phyloP scores from a whole-genome alignment of 2,888 invertebrate genomes.

The Spilarctia lutea region DNA sequence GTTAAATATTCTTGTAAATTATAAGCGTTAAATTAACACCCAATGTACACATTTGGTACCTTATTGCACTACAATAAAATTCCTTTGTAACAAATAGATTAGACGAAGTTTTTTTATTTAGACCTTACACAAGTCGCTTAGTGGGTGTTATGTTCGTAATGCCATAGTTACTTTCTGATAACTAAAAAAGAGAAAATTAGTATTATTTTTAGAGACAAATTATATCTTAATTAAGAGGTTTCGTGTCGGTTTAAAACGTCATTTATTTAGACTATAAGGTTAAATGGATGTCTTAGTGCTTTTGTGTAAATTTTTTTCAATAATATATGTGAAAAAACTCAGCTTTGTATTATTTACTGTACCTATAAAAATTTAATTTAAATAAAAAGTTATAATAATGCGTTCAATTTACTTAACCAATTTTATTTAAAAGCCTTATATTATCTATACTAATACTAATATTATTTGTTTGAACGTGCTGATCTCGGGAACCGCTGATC shows the following conservation, averaged over 20 bases:
- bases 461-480: too few relatives aligned
- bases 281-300: conserved; percentile 87
- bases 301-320: conserved; percentile 87
- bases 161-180: conserved; percentile 79
- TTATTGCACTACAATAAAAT: conserved; percentile 79
- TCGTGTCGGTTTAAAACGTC: conserved; percentile 84
- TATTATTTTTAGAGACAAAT: conserved; percentile 86
- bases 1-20: conserved; percentile 67
- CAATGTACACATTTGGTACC: conserved; percentile 78
- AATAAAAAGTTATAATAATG: not conserved
- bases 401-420: not conserved
- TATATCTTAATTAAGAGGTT: conserved; percentile 84
- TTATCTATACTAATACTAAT: too few relatives aligned
- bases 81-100: conserved; percentile 76
- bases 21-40: conserved; percentile 73
- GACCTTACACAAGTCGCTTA: conserved; percentile 75
- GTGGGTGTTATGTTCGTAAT: conserved; percentile 79
- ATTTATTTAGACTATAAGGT: conserved; percentile 87
- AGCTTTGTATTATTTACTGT: conserved; percentile 38
- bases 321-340: conserved; percentile 85
- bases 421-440: not conserved
- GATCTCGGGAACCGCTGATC: too few relatives aligned
- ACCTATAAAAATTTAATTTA: not conserved
- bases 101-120: conserved; percentile 71
- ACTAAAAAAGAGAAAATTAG: conserved; percentile 74